Percentiles rank a stretch among this genome's conserved stretches.
These are phyloP conservation scores for Leucozona laternaria DNA, from an alignment of 2,888 invertebrate genomes.

Conservation along the genomic window DNA sequence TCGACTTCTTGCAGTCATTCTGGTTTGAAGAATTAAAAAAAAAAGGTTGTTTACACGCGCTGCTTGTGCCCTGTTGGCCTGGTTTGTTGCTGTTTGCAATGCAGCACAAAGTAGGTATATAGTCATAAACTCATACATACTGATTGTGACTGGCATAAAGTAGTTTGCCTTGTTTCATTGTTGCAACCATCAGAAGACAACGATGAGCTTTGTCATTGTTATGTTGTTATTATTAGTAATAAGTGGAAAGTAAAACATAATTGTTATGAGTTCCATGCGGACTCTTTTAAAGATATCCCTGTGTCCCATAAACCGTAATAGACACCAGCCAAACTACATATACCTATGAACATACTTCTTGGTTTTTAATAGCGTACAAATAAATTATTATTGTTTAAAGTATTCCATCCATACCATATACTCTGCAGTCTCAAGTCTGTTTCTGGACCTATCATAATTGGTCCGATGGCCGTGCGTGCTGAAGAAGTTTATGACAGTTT, in stretches of 20 bases:
- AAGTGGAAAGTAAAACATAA: conserved; percentile 23
- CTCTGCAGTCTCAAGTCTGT: neutral
- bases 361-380: conserved; percentile 3
- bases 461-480: too few relatives aligned
- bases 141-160: conserved; percentile 31
- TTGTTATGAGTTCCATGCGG: conserved; percentile 34
- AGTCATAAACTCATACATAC: neutral
- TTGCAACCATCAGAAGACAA: conserved; percentile 18
- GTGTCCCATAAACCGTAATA: neutral
- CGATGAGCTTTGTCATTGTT: conserved; percentile 19
- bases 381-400: neutral
- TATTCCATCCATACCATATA: neutral
- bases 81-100: conserved; percentile 24
- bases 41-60: conserved; percentile 47
- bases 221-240: neutral
- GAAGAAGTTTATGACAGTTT: conserved; percentile 47
- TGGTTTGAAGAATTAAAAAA: conserved; percentile 26
- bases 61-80: conserved; percentile 49
- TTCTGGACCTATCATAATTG: neutral
- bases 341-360: neutral
- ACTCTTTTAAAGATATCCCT: conserved; percentile 10
- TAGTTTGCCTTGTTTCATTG: conserved; percentile 57
- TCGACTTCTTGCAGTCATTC: conserved; percentile 36
- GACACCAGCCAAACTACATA: neutral
- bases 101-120: neutral